phyloP scores from a whole-genome alignment of 2,113 vertebrate species.

The Gavia stellata region DNA sequence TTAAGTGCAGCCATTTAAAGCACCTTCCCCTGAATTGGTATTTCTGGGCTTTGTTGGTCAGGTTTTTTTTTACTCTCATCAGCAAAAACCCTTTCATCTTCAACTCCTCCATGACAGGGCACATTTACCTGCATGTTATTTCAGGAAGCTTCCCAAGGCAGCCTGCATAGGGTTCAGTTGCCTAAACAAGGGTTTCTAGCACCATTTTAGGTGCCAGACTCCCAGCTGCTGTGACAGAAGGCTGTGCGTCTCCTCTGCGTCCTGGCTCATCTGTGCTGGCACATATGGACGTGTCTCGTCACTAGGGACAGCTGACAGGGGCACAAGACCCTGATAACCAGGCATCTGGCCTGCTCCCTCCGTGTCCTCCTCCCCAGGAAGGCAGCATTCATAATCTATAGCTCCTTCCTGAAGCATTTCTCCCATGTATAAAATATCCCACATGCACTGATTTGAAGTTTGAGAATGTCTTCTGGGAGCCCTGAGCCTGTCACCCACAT shows the following conservation, averaged over 20 bases:
- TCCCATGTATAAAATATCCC: background rate
- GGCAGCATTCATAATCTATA: background rate
- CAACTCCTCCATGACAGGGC: background rate
- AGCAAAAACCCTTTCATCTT: background rate
- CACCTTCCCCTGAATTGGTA: background rate
- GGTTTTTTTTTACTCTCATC: rapidly evolving
- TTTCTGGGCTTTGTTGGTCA: background rate
- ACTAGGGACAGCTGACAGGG: slow-evolving; percentile 1
- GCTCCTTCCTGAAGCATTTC: background rate
- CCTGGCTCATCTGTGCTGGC: slow-evolving; percentile 1
- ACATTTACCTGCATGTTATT: background rate
- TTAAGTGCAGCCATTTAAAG: background rate
- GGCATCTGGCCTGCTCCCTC: background rate
- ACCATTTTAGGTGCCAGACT: slow-evolving; percentile 47
- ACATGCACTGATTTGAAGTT: background rate
- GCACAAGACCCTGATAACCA: background rate
- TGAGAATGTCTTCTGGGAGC: background rate
- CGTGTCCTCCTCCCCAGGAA: background rate
- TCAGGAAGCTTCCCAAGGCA: background rate
- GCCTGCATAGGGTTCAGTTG: background rate
- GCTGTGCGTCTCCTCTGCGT: background rate
- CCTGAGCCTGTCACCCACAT: background rate
- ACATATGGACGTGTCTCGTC: background rate
- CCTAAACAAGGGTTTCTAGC: slow-evolving; percentile 15
- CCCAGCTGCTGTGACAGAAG: slow-evolving; percentile 52